Percentiles rank a stretch among this genome's conserved stretches.
Evolutionary conservation across 2,888 invertebrate genomes (phyloP).

Genomic region (Anodontia alba): DNA sequence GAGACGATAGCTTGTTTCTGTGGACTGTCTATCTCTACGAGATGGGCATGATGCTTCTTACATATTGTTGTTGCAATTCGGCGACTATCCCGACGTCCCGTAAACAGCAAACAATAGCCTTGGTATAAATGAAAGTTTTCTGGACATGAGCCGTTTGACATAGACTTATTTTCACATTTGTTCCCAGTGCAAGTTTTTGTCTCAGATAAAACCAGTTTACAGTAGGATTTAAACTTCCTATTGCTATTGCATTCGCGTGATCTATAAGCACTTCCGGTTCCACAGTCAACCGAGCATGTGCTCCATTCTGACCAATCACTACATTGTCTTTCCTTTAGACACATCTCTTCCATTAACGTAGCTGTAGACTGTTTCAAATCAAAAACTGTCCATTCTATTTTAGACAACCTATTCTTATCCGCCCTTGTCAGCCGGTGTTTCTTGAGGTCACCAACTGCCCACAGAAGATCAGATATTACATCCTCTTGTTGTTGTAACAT

Average conservation of each 20-base stretch:
- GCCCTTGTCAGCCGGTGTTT: slow-evolving; percentile 21
- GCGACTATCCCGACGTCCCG: slow-evolving; percentile 40
- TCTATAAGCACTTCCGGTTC: slow-evolving; percentile 42
- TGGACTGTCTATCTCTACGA: slow-evolving; percentile 33
- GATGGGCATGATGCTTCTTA: slow-evolving; percentile 46
- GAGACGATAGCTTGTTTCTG: slow-evolving; percentile 40
- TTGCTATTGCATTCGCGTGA: slow-evolving; percentile 31
- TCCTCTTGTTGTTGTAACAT: not conserved
- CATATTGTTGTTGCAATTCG: slow-evolving; percentile 40
- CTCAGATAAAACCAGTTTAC: slow-evolving; percentile 25
- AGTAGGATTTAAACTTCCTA: slow-evolving; percentile 49
- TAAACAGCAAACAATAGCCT: slow-evolving; percentile 50
- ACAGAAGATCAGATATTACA: slow-evolving; percentile 17
- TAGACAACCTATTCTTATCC: slow-evolving; percentile 41
- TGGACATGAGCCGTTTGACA: slow-evolving; percentile 37
- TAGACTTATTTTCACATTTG: not conserved
- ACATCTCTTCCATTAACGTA: slow-evolving; percentile 42
- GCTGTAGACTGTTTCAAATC: slow-evolving; percentile 44
- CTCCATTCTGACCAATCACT: slow-evolving; percentile 47
- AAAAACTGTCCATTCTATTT: slow-evolving; percentile 53
- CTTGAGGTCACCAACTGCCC: slow-evolving; percentile 38
- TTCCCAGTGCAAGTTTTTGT: slow-evolving; percentile 25
- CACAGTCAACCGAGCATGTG: slow-evolving; percentile 38
- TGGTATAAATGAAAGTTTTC: slow-evolving; percentile 45
- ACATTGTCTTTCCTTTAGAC: slow-evolving; percentile 34